A percentile compares a stretch with the other conserved stretches of the same genome.
Conservation (phyloP, 92 coral and sea anemone genomes). For the Parazoanthus swiftii region DNA sequence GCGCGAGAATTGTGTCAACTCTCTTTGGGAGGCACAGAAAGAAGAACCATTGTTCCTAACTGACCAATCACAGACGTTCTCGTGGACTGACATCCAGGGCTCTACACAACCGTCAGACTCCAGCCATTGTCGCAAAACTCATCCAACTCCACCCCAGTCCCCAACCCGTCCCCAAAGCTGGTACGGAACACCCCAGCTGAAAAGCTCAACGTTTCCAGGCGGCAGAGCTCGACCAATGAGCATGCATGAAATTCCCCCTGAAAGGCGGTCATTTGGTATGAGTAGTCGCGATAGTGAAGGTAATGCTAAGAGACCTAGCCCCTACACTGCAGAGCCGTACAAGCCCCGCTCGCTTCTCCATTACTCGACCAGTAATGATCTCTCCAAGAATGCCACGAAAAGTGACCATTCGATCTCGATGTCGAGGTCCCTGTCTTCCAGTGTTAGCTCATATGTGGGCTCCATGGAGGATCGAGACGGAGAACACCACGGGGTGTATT, state of each 20-base stretch:
- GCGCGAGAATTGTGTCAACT: not conserved
- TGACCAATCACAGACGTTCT: conserved; percentile 4
- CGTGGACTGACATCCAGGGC: not conserved
- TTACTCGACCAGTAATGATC: not conserved
- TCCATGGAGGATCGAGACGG: conserved; percentile 77
- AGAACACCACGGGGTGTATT: conserved; percentile 78
- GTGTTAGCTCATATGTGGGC: conserved; percentile 80
- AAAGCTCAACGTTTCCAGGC: conserved; percentile 17
- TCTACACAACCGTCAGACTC: not conserved
- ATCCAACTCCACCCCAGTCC: not conserved
- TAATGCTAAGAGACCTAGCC: not conserved
- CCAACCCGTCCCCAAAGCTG: conserved; percentile 57
- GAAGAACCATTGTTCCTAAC: conserved; percentile 21
- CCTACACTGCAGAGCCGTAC: conserved; percentile 41
- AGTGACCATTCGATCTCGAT: conserved; percentile 42
- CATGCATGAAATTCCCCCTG: conserved; percentile 65
- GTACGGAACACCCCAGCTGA: conserved; percentile 56
- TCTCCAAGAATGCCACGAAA: not conserved
- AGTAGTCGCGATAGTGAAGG: not conserved
- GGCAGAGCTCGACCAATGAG: conserved; percentile 61
- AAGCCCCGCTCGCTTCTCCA: conserved; percentile 7
- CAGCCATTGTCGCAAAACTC: not conserved
- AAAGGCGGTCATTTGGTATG: not conserved
- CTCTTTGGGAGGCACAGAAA: conserved; percentile 4
- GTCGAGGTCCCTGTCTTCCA: conserved; percentile 77